phyloP scores from a whole-genome alignment of 2,888 invertebrate genomes.

The Diarsia brunnea region DNA sequence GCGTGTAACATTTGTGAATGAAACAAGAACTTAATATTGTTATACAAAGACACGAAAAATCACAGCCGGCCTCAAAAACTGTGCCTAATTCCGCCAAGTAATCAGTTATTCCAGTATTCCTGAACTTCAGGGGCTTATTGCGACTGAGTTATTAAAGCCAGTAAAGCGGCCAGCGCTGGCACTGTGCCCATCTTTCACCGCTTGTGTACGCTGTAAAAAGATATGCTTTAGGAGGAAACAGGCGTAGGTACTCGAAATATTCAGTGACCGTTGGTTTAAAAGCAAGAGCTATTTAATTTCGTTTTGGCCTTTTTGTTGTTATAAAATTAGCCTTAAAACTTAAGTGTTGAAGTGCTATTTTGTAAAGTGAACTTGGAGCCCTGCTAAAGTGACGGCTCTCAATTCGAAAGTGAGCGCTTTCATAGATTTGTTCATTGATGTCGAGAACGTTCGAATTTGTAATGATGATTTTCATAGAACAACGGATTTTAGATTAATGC shows the following conservation, averaged over 20 bases:
- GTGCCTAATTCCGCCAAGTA: slow-evolving; percentile 42
- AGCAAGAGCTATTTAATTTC: slow-evolving; percentile 33
- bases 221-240: slow-evolving; percentile 47
- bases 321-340: slow-evolving; percentile 6
- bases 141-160: slow-evolving; percentile 60
- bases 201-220: slow-evolving; percentile 50
- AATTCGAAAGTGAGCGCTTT: background rate
- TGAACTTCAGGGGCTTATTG: slow-evolving; percentile 52
- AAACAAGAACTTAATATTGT: background rate
- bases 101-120: slow-evolving; percentile 55
- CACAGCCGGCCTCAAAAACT: slow-evolving; percentile 8
- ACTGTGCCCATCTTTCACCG: slow-evolving; percentile 54
- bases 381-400: background rate
- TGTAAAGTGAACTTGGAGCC: background rate
- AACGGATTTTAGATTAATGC: no score
- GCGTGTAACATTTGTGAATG: background rate
- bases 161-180: slow-evolving; percentile 56
- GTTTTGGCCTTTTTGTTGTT: background rate
- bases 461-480: background rate
- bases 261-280: slow-evolving; percentile 34
- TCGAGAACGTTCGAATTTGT: background rate
- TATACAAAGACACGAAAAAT: background rate
- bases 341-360: slow-evolving; percentile 1
- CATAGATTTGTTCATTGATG: background rate
- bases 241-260: slow-evolving; percentile 36